Base-by-base conservation (phyloP, 2,797 vertebrate genomes). In the Fratercula arctica region DNA sequence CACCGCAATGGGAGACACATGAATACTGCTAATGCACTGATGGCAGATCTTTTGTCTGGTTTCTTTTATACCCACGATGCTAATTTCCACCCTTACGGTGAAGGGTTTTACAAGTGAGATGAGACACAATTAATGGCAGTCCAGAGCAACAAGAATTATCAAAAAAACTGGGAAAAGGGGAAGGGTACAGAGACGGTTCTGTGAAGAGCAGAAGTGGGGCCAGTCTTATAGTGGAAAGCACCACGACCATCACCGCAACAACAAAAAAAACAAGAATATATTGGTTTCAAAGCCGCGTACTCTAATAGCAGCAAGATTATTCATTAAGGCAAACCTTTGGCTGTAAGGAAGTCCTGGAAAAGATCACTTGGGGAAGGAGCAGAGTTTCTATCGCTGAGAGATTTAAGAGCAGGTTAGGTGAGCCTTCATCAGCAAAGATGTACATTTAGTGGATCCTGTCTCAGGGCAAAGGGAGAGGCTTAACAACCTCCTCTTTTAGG, bases 1-100 rank as follows among this genome's bases (percentile, higher is more conserved):
- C 64, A 72, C 19, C 0, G 0, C 26, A 11, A 31, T 1, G 17
- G 4, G 13, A 28, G 13, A 85, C 23, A 29, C 2, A 2, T 7
- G 18, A 70, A 7, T 33, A 16, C 19, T 66, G 53, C 28, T 68
- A 24, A 18, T n/a, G 31, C n/a, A 29, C 24, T 25, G 19, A 21
- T 23, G 24, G 51, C 31, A 50, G 28, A 19, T 13, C 29, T 25
- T 67, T 25, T 13, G 31, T 60, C 41, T 70, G 33, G 1, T 57
- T 46, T 61, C 39, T 61, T 89, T 73, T 29, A 35, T 8, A 57
- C 6, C 63, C 59, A 31, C 1, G 3, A 4, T 50, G 78, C 29
- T 11, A 13, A 61, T 82, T 93, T 35, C 45, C 43, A 79, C 13
- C 4, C 12, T 80, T 3, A 1, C 14, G 11, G 23, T 56, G 68